These are phyloP conservation scores for Chaetodon trifasciatus DNA, from an alignment of 2,797 vertebrate genomes.

Conservation along the genomic window DNA sequence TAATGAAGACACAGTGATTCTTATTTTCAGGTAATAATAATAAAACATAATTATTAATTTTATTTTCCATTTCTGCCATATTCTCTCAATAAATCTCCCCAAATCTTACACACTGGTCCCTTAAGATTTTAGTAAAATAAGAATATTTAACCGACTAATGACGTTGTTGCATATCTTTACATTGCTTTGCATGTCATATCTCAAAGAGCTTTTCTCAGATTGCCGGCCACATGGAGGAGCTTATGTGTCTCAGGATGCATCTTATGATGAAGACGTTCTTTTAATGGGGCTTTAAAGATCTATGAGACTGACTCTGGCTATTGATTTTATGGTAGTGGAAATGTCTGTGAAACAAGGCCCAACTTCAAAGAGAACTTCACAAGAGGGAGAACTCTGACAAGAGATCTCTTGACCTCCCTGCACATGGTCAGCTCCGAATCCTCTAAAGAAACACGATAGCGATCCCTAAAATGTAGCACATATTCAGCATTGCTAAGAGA, in stretches of 20 bases:
- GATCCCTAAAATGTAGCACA: not conserved
- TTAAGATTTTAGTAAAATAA: not conserved
- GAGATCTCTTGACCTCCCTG: not conserved
- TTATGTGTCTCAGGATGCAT: not conserved
- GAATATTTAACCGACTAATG: not conserved
- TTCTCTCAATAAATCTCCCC: no score
- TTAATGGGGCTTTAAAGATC: slow-evolving; percentile 1
- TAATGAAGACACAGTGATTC: no score
- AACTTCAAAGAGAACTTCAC: slow-evolving; percentile 7
- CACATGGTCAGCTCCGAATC: not conserved
- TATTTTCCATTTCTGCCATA: no score
- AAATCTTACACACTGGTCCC: no score
- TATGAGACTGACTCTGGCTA: not conserved
- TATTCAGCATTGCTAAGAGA: not conserved
- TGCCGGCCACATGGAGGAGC: not conserved
- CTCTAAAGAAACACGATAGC: not conserved
- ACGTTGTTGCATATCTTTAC: no score
- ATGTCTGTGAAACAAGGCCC: not conserved
- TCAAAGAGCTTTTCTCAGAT: not conserved
- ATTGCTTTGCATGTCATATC: not conserved
- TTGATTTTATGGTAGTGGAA: slow-evolving; percentile 1
- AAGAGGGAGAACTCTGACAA: not conserved
- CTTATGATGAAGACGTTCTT: not conserved
- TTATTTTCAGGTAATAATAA: no score
- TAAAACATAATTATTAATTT: no score